Percentiles rank a stretch among this genome's conserved stretches.
phyloP scores from a whole-genome alignment of 2,797 vertebrate genomes.

The Alauda arvensis region DNA sequence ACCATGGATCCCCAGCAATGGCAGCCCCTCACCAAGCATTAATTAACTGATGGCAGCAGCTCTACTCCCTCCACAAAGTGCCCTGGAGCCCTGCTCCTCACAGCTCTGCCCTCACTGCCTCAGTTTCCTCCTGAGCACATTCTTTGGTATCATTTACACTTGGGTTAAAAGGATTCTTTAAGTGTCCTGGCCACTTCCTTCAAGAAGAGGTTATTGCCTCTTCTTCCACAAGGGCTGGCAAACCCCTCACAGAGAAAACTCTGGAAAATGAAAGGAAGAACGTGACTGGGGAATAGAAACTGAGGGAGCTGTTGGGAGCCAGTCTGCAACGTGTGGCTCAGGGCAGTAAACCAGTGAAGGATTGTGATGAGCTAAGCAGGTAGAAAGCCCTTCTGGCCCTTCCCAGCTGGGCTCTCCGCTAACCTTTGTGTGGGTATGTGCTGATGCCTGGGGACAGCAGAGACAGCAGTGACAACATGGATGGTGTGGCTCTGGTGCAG shows the following conservation, averaged over 20 bases:
- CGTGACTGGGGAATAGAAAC: not conserved
- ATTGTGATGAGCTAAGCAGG: fast-evolving
- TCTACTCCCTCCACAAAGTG: not conserved
- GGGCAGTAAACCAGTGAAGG: not conserved
- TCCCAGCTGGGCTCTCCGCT: not conserved
- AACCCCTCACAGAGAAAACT: not conserved
- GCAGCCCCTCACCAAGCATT: not conserved
- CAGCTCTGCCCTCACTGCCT: not conserved
- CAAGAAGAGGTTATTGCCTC: not conserved
- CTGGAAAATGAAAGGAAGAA: not conserved
- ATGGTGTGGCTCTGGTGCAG: not conserved
- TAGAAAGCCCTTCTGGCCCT: not conserved
- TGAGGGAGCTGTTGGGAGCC: not conserved
- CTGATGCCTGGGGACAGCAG: not conserved
- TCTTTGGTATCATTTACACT: not conserved
- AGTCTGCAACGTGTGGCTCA: not conserved
- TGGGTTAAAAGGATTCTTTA: not conserved
- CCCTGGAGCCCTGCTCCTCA: not conserved
- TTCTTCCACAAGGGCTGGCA: not conserved
- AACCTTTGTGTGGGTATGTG: not conserved
- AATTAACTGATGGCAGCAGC: not conserved
- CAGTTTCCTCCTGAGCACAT: not conserved
- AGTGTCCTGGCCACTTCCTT: not conserved
- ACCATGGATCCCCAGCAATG: fast-evolving
- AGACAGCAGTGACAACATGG: not conserved